A percentile compares a stretch with the other conserved stretches of the same genome.
These are phyloP conservation scores for Saccopteryx leptura DNA, from an alignment of 2,113 vertebrate genomes.

Conservation along the genomic window DNA sequence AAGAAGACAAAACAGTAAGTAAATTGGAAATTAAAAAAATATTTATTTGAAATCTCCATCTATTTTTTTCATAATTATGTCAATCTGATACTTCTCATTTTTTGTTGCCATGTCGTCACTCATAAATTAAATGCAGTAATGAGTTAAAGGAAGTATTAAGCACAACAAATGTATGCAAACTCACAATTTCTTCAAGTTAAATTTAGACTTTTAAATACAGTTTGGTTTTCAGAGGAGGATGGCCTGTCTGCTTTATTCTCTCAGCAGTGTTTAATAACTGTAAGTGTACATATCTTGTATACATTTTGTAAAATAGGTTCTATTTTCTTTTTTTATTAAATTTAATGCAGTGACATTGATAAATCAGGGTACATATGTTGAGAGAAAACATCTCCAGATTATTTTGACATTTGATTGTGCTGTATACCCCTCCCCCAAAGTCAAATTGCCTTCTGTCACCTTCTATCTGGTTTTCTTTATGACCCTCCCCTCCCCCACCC, in stretches of 20 bases:
- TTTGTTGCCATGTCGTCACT: background rate
- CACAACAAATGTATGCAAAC: background rate
- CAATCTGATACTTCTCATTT: background rate
- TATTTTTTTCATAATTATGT: background rate
- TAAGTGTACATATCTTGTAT: background rate
- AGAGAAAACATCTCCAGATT: too few species aligned
- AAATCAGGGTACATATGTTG: too few species aligned
- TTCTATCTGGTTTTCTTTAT: too few species aligned
- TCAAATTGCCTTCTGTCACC: too few species aligned
- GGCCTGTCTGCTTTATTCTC: background rate
- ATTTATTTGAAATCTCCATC: background rate
- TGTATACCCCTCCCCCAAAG: too few species aligned
- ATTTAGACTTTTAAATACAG: background rate
- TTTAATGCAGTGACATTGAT: too few species aligned
- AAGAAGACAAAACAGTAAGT: background rate
- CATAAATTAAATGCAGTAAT: background rate
- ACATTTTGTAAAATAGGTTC: background rate
- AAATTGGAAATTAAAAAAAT: background rate
- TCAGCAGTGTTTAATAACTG: background rate
- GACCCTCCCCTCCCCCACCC: too few species aligned
- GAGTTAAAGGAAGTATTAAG: background rate
- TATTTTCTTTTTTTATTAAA: too few species aligned
- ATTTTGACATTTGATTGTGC: too few species aligned
- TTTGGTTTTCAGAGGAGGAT: background rate
- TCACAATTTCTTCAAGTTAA: slow-evolving; percentile 3